A percentile compares a stretch with the other conserved stretches of the same genome.
Evolutionary conservation across 2,113 vertebrate genomes (phyloP).

Genomic region (Poeciliopsis prolifica): DNA sequence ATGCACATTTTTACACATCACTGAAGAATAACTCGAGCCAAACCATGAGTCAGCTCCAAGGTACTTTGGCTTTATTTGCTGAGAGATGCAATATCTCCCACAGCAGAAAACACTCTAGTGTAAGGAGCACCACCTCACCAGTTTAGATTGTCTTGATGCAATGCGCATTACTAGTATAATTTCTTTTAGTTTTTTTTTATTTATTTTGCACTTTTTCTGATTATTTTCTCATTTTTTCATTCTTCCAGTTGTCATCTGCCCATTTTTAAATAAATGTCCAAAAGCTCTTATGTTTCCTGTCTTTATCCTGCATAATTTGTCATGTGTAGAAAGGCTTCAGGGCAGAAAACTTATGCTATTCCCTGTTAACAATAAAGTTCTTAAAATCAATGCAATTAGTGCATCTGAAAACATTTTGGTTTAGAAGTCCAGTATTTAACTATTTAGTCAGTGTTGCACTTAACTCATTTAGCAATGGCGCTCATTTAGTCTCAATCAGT

Average conservation of each 20-base stretch:
- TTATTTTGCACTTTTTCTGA: no score
- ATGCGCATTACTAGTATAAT: background rate
- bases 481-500: no score
- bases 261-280: background rate
- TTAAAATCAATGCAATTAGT: background rate
- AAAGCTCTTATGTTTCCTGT: background rate
- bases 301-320: background rate
- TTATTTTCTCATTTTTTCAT: no score
- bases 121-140: background rate
- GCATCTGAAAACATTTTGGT: background rate
- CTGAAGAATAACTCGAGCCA: constrained; percentile 16
- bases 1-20: constrained; percentile 17
- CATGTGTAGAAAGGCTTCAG: background rate
- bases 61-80: background rate
- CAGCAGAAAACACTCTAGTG: background rate
- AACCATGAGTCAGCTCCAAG: constrained; percentile 13
- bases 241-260: no score
- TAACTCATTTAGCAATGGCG: no score
- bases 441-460: background rate
- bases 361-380: no score
- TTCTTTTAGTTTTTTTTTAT: no score
- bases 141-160: background rate
- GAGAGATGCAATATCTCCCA: constrained; percentile 3
- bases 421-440: no score
- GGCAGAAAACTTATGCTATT: no score